Percentiles rank a stretch among this genome's conserved stretches.
These are phyloP conservation scores for Scaptomyza flava DNA, from an alignment of 2,888 invertebrate species.

Conservation along the genomic window DNA sequence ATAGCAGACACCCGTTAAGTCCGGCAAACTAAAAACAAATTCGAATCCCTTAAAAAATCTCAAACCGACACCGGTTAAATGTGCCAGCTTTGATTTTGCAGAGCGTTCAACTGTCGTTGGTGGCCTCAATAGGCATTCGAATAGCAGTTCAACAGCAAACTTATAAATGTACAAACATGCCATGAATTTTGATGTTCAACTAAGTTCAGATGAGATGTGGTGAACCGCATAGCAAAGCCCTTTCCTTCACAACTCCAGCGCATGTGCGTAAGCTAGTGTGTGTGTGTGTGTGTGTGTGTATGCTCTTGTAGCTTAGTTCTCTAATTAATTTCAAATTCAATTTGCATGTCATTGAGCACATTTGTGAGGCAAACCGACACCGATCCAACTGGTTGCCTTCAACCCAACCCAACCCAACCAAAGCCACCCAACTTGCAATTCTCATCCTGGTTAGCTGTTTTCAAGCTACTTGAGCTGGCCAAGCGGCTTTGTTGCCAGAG, in stretches of 20 bases:
- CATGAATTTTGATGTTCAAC: slow-evolving; percentile 7
- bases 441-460: slow-evolving; percentile 2
- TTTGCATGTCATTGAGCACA: slow-evolving; percentile 63
- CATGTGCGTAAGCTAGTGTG: not conserved
- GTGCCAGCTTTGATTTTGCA: slow-evolving; percentile 60
- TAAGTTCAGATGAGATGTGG: slow-evolving; percentile 21
- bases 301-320: slow-evolving; percentile 52
- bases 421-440: not conserved
- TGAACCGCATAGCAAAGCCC: slow-evolving; percentile 29
- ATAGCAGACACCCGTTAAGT: slow-evolving; percentile 81
- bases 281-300: slow-evolving; percentile 18
- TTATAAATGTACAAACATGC: slow-evolving; percentile 25
- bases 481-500: slow-evolving; percentile 17
- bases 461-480: slow-evolving; percentile 5
- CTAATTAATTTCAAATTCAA: slow-evolving; percentile 77
- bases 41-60: slow-evolving; percentile 29
- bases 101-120: slow-evolving; percentile 37
- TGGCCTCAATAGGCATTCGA: slow-evolving; percentile 32
- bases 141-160: slow-evolving; percentile 41
- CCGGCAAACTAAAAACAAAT: slow-evolving; percentile 48
- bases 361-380: slow-evolving; percentile 15
- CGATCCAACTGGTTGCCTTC: slow-evolving; percentile 10
- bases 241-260: not conserved
- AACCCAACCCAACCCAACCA: not conserved
- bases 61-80: slow-evolving; percentile 59